These are phyloP conservation scores for Ectropis grisescens DNA, from an alignment of 1,140 invertebrate species.

Conservation along the genomic window DNA sequence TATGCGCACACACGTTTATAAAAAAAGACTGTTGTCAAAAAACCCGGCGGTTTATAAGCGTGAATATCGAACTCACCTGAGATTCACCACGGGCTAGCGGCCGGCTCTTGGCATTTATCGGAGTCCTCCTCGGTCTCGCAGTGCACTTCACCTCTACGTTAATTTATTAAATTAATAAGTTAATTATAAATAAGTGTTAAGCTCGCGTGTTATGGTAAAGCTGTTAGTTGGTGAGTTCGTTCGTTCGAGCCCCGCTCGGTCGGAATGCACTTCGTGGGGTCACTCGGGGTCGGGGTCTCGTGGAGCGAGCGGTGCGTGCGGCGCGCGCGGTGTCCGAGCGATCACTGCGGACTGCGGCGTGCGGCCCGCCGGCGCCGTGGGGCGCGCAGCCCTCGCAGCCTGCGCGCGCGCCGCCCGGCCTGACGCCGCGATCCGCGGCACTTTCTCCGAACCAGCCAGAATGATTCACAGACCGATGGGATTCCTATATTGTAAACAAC, in stretches of 20 bases:
- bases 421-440: too few species aligned
- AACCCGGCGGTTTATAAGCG: constrained; percentile 2
- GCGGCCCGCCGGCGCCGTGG: constrained; percentile 8
- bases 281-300: constrained; percentile 34
- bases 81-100: constrained; percentile 13
- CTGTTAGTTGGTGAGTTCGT: constrained; percentile 35
- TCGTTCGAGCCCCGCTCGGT: constrained; percentile 41
- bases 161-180: constrained; percentile 29
- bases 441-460: constrained; percentile 30
- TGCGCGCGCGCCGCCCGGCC: constrained; percentile 7
- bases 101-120: constrained; percentile 38
- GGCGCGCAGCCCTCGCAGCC: constrained; percentile 23
- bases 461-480: too few species aligned
- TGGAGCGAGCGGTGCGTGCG: constrained; percentile 22
- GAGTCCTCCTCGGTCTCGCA: constrained; percentile 26
- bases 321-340: constrained; percentile 38
- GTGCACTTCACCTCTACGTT: constrained; percentile 20
- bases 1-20: constrained; percentile 17
- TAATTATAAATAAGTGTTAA: constrained; percentile 21
- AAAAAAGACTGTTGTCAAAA: constrained; percentile 23
- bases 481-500: too few species aligned
- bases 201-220: constrained; percentile 37
- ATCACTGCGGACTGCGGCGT: constrained; percentile 26
- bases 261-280: constrained; percentile 42
- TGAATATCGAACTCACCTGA: constrained; percentile 35